Percentiles rank a stretch among this genome's conserved stretches.
Evolutionary conservation across 1,140 invertebrate species (phyloP).

Genomic region (Monomorium pharaonis): DNA sequence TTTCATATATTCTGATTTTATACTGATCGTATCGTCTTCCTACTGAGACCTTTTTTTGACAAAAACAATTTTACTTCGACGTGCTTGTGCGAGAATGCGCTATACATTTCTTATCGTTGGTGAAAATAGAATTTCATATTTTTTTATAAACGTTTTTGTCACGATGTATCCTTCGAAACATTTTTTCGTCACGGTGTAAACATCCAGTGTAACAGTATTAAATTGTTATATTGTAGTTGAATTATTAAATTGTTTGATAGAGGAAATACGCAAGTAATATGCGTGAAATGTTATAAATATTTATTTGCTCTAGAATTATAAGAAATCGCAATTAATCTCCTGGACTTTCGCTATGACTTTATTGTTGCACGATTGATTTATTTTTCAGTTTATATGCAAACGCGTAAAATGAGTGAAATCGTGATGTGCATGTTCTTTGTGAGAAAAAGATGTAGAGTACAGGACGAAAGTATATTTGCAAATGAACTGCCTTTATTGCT

Average conservation of each 20-base stretch:
- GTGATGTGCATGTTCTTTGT: not conserved
- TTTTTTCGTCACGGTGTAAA: not conserved
- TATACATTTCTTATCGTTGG: not conserved
- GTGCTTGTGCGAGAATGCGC: not conserved
- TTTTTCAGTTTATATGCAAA: constrained; percentile 3
- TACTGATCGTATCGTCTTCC: not conserved
- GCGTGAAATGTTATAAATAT: not conserved
- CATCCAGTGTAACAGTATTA: not conserved
- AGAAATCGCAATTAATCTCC: constrained; percentile 1
- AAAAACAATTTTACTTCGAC: not conserved
- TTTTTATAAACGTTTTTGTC: not conserved
- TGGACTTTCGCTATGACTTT: not conserved
- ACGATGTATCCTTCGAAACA: not conserved
- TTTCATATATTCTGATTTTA: constrained; percentile 8
- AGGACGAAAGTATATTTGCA: constrained; percentile 19
- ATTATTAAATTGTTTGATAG: not conserved
- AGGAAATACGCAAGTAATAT: not conserved
- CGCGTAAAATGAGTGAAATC: constrained; percentile 9
- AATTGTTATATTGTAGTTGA: too few relatives aligned
- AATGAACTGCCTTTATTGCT: constrained; percentile 26
- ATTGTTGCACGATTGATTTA: not conserved
- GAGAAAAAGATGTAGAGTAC: not conserved
- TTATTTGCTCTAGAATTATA: not conserved
- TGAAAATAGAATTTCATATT: not conserved
- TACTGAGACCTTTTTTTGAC: not conserved